phyloP scores from a whole-genome alignment of 2,113 vertebrate species.

The Tachysurus vachellii region DNA sequence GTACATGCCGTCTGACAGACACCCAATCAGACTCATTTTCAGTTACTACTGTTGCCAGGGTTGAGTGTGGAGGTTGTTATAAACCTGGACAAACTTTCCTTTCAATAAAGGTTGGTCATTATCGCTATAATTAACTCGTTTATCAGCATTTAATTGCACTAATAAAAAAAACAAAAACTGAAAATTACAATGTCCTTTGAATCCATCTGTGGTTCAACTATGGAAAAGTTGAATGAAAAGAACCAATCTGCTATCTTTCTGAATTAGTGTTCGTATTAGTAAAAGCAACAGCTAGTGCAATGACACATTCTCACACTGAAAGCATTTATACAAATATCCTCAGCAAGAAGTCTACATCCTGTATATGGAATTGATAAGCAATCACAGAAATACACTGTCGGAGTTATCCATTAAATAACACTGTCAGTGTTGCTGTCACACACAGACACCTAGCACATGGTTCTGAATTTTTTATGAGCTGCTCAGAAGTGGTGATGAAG shows the following conservation, averaged over 20 bases:
- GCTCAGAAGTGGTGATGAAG: background rate
- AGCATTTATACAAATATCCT: conserved; percentile 32
- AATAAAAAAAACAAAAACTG: background rate
- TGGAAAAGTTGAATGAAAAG: too few species aligned
- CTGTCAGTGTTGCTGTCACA: conserved; percentile 37
- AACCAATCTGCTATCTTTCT: background rate
- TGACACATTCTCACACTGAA: conserved; percentile 33
- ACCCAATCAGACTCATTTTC: background rate
- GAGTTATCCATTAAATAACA: background rate
- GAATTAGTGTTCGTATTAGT: background rate
- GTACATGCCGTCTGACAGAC: background rate
- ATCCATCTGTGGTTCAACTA: background rate
- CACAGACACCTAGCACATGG: conserved; percentile 23
- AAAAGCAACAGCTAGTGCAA: background rate
- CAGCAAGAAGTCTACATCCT: background rate
- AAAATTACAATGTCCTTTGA: too few species aligned
- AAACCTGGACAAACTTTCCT: background rate
- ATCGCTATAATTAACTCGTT: background rate
- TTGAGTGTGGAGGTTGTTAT: background rate
- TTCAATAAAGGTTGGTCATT: background rate
- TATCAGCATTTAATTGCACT: background rate
- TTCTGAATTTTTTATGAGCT: conserved; percentile 29
- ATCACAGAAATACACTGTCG: background rate
- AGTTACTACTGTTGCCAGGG: background rate
- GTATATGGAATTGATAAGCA: background rate